Percentiles rank a stretch among this genome's conserved stretches.
phyloP scores from a whole-genome alignment of 2,797 vertebrate species.

The Enteromius afrohamiltoni region DNA sequence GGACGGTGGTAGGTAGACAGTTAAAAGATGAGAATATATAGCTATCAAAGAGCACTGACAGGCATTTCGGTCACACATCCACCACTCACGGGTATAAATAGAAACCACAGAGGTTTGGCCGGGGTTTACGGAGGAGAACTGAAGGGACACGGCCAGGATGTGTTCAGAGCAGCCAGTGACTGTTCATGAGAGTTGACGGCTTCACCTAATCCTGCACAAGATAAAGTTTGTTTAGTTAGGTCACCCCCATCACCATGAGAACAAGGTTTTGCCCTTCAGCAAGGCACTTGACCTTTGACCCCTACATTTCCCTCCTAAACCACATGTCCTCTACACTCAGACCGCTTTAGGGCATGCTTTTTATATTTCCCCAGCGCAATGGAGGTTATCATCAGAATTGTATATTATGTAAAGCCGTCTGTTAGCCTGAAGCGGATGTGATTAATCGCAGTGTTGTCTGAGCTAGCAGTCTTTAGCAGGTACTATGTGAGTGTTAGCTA shows the following conservation, averaged over 20 bases:
- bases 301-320: slow-evolving; percentile 24
- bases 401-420: slow-evolving; percentile 29
- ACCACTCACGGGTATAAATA: slow-evolving; percentile 61
- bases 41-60: slow-evolving; percentile 54
- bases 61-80: slow-evolving; percentile 55
- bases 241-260: slow-evolving; percentile 21
- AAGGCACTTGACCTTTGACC: slow-evolving; percentile 44
- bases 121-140: slow-evolving; percentile 9
- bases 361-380: slow-evolving; percentile 11
- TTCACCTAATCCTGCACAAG: not conserved
- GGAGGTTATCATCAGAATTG: not conserved
- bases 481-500: slow-evolving; percentile 49
- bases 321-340: slow-evolving; percentile 31
- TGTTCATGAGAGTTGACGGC: not conserved
- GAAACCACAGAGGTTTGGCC: slow-evolving; percentile 33
- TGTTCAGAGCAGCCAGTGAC: not conserved
- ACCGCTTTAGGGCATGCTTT: slow-evolving; percentile 39
- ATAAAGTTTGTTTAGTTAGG: not conserved
- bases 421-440: slow-evolving; percentile 41
- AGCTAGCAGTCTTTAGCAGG: slow-evolving; percentile 51
- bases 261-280: slow-evolving; percentile 46
- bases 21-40: slow-evolving; percentile 46
- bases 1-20: slow-evolving; percentile 40
- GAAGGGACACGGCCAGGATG: slow-evolving; percentile 8
- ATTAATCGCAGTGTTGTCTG: slow-evolving; percentile 38